These are phyloP conservation scores for Pseudolaguvia tuberculata DNA, from an alignment of 2,113 vertebrate species.

Conservation along the genomic window DNA sequence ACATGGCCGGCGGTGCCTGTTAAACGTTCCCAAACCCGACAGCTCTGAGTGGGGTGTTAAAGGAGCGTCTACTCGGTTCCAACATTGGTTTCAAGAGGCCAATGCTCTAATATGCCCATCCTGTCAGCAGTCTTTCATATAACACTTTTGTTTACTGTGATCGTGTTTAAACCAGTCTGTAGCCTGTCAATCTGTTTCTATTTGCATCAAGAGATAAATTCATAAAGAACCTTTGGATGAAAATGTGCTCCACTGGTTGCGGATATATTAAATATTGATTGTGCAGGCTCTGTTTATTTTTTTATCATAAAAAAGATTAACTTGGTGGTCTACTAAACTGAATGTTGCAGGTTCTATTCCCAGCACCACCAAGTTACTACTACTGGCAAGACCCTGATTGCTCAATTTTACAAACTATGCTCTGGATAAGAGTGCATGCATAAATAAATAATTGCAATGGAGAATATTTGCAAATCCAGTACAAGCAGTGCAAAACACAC, in stretches of 20 bases:
- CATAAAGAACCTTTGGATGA: too few relatives aligned
- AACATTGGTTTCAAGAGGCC: not conserved
- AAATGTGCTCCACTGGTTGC: too few relatives aligned
- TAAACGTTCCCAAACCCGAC: not conserved
- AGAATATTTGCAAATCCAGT: not conserved
- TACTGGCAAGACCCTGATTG: too few relatives aligned
- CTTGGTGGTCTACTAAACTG: too few relatives aligned
- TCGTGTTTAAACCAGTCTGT: not conserved
- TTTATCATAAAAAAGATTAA: not conserved
- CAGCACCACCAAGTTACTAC: too few relatives aligned
- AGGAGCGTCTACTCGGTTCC: slow-evolving; percentile 5
- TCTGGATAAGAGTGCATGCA: not conserved
- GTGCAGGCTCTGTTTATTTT: too few relatives aligned
- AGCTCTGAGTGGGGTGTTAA: not conserved
- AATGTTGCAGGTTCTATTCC: too few relatives aligned
- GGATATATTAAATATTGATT: too few relatives aligned
- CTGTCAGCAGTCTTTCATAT: not conserved
- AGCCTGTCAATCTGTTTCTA: not conserved
- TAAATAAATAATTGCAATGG: not conserved
- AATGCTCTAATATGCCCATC: not conserved
- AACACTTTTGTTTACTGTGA: slow-evolving; percentile 7
- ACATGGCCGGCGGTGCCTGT: not conserved
- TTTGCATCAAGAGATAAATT: not conserved
- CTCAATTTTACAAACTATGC: not conserved
- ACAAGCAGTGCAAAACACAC: not conserved